Conservation (phyloP, 2,888 invertebrate species). For the Hirudinaria manillensis region DNA sequence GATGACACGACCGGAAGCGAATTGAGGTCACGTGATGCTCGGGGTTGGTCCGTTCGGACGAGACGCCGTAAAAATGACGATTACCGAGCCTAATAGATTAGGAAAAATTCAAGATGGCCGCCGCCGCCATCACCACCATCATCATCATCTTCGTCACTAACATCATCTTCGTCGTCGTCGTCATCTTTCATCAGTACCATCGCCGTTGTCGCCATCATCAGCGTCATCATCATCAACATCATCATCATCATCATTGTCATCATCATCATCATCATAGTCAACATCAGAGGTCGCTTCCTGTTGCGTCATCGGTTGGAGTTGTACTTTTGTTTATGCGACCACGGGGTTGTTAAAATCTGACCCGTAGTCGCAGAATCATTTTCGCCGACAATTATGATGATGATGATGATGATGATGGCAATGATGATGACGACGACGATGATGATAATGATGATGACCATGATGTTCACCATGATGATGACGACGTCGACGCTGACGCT, state of each 20-base stretch:
- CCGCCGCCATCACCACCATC: background rate
- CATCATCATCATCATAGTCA: background rate
- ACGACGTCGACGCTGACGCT: conserved; percentile 15
- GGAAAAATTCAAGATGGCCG: background rate
- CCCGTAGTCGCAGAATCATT: background rate
- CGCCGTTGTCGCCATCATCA: conserved; percentile 10
- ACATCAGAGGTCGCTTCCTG: background rate
- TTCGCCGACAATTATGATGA: background rate
- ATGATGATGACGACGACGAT: conserved; percentile 25
- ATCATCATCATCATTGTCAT: conserved; percentile 7
- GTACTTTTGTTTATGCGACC: too few species aligned
- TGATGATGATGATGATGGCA: conserved; percentile 21
- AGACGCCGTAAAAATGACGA: too few species aligned
- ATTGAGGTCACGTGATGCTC: too few species aligned
- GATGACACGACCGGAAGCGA: too few species aligned
- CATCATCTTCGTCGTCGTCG: background rate
- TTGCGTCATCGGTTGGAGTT: too few species aligned
- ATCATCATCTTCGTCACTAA: background rate
- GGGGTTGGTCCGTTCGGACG: too few species aligned
- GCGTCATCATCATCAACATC: conserved; percentile 23
- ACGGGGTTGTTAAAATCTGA: background rate
- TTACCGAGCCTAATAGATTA: too few species aligned
- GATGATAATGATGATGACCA: conserved; percentile 24
- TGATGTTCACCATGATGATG: conserved; percentile 5
- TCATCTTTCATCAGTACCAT: conserved; percentile 16